Conservation (phyloP, 2,113 vertebrate genomes). For the Anser cygnoides region DNA sequence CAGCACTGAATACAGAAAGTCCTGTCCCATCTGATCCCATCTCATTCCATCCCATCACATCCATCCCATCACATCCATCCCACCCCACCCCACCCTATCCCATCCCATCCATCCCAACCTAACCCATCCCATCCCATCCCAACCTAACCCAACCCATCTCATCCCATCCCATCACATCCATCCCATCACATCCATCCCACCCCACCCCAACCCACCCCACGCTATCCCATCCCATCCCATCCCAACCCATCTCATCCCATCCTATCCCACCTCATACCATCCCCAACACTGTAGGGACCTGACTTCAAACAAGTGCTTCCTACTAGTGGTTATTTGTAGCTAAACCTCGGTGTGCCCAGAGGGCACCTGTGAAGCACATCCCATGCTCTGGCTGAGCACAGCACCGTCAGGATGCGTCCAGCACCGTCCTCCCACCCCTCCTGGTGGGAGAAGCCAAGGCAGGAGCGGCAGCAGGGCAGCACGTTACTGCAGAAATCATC, state of each 20-base stretch:
- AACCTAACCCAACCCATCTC: too few species aligned
- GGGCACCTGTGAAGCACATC: background rate
- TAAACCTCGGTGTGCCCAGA: background rate
- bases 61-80: background rate
- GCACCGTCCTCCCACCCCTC: background rate
- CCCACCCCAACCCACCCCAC: too few species aligned
- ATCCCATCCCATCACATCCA: too few species aligned
- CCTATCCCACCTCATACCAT: background rate
- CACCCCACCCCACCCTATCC: too few species aligned
- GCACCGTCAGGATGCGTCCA: background rate
- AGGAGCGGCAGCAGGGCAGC: background rate
- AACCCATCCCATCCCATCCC: too few species aligned
- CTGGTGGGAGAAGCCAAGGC: background rate
- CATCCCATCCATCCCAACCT: too few species aligned
- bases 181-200: too few species aligned
- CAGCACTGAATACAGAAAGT: rapidly evolving
- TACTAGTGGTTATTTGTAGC: background rate
- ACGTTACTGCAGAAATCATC: background rate
- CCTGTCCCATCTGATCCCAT: background rate
- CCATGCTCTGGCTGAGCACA: background rate
- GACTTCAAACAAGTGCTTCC: background rate
- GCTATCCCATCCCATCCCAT: too few species aligned
- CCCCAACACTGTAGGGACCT: background rate
- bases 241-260: background rate
- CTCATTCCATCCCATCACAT: background rate